Evolutionary conservation across 2,888 invertebrate species (phyloP), one percentile per base, ranked within the genome.

Genomic region (Schrankia costaestrigalis): DNA sequence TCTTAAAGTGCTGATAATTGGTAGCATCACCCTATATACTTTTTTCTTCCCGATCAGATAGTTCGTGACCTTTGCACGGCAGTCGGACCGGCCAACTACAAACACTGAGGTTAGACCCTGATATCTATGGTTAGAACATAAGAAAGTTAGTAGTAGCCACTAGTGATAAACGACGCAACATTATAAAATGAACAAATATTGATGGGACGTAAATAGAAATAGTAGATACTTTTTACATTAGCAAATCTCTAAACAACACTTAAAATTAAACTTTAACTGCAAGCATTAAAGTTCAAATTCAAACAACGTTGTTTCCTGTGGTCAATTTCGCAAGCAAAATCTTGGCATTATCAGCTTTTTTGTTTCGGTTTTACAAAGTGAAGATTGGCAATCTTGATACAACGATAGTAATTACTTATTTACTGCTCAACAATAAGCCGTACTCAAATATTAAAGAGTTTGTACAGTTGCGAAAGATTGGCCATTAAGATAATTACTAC

Each of bases 341-440:
- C 51, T 47, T 43, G 43, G 31, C 46, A 41, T 47, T 45, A 59
- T 46, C 33, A 35, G 27, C 30, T 38, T 49, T 47, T 46, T 56
- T 56, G 48, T 54, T 52, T 44, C 33, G 41, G 36, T 46, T 49
- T 56, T 44, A 49, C 38, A 45, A 60, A 49, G 36, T 39, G 34
- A 35, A 46, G 50, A 60, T 62, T 54, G 52, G 19, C 47, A 57
- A 62, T 58, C 43, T 48, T 40, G 51, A 48, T 49, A 48, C 26
- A 24, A 26, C 34, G 41, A 42, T 51, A 41, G 39, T 52, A 45
- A 50, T 50, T 37, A 41, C 32, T 42, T 38, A 41, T 33, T 44
- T 44, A 44, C 31, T 34, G 34, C 33, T 33, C 40, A 25, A 40
- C 21, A 41, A 53, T 35, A 12, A 29, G 25, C 3, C 29, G 13